Conservation (phyloP, 2,797 vertebrate species). For the Cheirogaleus major region DNA sequence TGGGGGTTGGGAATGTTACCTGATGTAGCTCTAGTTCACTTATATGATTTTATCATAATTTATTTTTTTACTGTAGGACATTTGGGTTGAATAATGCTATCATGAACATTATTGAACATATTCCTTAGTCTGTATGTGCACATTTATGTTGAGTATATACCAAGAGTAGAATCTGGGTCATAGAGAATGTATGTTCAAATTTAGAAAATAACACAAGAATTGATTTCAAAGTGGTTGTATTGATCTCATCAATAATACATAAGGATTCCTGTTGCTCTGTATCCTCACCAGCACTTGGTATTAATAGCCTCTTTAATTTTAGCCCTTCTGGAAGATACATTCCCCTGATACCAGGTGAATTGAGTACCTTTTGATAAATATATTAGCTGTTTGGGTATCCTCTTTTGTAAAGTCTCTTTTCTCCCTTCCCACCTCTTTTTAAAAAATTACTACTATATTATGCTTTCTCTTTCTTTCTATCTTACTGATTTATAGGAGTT, state of each 20-base stretch:
- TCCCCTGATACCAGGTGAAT: conserved; percentile 6
- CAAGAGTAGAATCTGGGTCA: not conserved
- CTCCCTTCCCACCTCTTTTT: not conserved
- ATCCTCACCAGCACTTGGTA: not conserved
- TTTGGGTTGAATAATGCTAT: not conserved
- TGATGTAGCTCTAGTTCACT: not conserved
- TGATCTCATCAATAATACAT: not conserved
- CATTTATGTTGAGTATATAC: not conserved
- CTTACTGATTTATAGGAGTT: not conserved
- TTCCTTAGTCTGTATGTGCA: not conserved
- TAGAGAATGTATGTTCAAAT: not conserved
- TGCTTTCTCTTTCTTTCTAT: not conserved
- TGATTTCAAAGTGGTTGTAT: not conserved
- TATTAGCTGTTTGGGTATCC: not conserved
- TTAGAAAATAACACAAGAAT: not conserved
- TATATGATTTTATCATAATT: not conserved
- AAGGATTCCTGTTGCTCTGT: not conserved
- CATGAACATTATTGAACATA: not conserved
- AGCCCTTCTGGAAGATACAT: not conserved
- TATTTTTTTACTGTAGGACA: not conserved
- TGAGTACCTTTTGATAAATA: not conserved
- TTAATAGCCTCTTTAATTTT: conserved; percentile 14
- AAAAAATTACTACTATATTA: not conserved
- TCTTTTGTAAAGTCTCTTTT: not conserved
- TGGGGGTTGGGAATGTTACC: not conserved